Conservation (phyloP, 2,888 invertebrate genomes). For the Nomada ruficornis region DNA sequence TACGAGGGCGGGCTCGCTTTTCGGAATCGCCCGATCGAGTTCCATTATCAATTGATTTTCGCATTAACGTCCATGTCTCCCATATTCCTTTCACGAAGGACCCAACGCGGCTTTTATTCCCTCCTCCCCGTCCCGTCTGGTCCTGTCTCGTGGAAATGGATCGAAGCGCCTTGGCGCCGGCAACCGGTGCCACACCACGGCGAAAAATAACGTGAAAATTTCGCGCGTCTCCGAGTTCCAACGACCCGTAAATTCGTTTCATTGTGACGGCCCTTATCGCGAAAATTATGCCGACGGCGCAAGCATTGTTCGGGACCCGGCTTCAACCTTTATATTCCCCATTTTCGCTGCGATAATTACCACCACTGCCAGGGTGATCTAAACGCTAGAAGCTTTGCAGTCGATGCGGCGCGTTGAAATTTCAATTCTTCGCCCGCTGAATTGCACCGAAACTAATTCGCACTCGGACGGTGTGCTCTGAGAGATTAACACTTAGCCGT, state of each 20-base stretch:
- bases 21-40: not conserved
- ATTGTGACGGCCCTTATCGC: slow-evolving; percentile 50
- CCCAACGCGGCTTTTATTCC: slow-evolving; percentile 1
- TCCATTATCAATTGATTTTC: slow-evolving; percentile 34
- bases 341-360: slow-evolving; percentile 29
- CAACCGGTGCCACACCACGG: not conserved
- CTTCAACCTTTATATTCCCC: slow-evolving; percentile 13
- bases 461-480: not conserved
- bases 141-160: slow-evolving; percentile 30
- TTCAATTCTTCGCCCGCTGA: not conserved
- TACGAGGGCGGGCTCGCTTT: too few relatives aligned
- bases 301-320: slow-evolving; percentile 33
- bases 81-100: slow-evolving; percentile 26
- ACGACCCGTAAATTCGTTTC: slow-evolving; percentile 58
- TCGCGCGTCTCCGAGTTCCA: slow-evolving; percentile 39
- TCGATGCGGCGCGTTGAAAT: not conserved
- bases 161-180: slow-evolving; percentile 47
- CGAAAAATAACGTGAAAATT: slow-evolving; percentile 49
- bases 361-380: not conserved
- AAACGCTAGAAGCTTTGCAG: not conserved
- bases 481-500: too few relatives aligned
- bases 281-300: slow-evolving; percentile 31
- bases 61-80: slow-evolving; percentile 36
- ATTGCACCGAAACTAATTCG: not conserved
- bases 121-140: not conserved